Conservation (phyloP, 2,888 invertebrate species). For the Galerucella calmariensis region DNA sequence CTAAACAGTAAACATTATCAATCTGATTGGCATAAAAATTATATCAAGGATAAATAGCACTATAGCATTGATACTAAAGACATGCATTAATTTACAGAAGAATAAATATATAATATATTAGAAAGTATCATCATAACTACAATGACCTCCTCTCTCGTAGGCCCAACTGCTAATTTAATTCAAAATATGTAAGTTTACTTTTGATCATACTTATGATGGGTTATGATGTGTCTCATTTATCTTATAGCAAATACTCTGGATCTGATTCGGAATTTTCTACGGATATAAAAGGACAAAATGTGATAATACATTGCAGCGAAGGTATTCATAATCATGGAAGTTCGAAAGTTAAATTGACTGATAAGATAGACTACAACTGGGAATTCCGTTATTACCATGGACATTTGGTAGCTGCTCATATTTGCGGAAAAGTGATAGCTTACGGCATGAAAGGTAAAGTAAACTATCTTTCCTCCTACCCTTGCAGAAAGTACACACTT, state of each 20-base stretch:
- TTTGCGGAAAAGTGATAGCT: conserved; percentile 86
- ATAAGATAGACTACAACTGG: conserved; percentile 94
- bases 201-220: background rate
- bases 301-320: conserved; percentile 76
- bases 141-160: conserved; percentile 44
- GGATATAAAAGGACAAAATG: conserved; percentile 66
- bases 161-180: conserved; percentile 51
- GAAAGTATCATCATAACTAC: background rate
- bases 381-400: conserved; percentile 89
- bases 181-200: conserved; percentile 57
- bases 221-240: background rate
- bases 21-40: background rate
- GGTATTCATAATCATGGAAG: conserved; percentile 84
- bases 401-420: conserved; percentile 88
- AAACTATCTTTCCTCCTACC: background rate
- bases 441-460: conserved; percentile 88
- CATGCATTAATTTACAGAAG: background rate
- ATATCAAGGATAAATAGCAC: background rate
- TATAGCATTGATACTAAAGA: background rate
- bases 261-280: conserved; percentile 60
- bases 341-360: conserved; percentile 86
- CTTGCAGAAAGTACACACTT: too few relatives aligned
- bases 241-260: conserved; percentile 58
- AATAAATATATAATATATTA: background rate
- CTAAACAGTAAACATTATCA: too few relatives aligned